Conservation (phyloP, 2,797 vertebrate species). For the Chelmon rostratus region DNA sequence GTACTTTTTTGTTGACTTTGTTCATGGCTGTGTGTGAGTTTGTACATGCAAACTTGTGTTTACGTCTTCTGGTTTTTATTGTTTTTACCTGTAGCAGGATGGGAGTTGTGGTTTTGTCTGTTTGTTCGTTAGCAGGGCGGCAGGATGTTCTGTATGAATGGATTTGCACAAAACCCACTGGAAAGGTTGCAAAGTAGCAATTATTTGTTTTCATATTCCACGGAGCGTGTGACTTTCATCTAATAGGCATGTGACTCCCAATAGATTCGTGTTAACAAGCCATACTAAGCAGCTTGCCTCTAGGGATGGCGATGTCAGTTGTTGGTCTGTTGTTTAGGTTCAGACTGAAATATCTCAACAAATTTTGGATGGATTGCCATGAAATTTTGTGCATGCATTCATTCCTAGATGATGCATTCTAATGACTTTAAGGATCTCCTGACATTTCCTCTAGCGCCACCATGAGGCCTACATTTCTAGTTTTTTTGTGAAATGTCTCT, state of each 20-base stretch:
- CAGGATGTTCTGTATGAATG: background rate
- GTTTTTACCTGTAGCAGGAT: constrained; percentile 5
- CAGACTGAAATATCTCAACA: background rate
- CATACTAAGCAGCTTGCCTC: background rate
- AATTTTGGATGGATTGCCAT: too few species aligned
- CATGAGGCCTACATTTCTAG: too few species aligned
- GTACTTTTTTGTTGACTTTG: constrained; percentile 40
- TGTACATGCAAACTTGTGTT: constrained; percentile 22
- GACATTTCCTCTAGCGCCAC: too few species aligned
- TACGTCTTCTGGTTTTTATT: background rate
- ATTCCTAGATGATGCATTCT: too few species aligned
- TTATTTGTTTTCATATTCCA: background rate
- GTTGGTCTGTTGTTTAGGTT: background rate
- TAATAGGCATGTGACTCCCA: background rate
- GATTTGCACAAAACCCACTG: background rate
- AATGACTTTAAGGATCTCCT: too few species aligned
- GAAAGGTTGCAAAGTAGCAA: background rate
- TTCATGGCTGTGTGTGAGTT: constrained; percentile 39
- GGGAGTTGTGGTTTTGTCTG: constrained; percentile 1
- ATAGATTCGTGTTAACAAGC: background rate
- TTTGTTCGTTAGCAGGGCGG: background rate
- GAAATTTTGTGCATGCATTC: too few species aligned
- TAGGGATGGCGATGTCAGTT: background rate
- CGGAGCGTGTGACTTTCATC: background rate
- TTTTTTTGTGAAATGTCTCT: too few species aligned